Evolutionary conservation across 1,140 invertebrate species (phyloP), one percentile per base, ranked within the genome.

Genomic region (Batillaria attramentaria): DNA sequence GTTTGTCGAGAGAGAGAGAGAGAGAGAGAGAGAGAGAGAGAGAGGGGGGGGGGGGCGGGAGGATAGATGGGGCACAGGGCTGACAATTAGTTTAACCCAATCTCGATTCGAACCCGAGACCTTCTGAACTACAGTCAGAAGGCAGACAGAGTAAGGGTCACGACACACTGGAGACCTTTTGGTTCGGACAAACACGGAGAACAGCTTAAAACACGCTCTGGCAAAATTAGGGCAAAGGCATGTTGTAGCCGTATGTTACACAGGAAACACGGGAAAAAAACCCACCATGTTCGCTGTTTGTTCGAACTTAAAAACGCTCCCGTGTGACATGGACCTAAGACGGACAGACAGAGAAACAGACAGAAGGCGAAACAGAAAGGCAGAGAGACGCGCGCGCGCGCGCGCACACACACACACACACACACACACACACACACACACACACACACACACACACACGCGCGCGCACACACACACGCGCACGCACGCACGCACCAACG

Each of bases 401-500:
- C 66, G 28, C 37, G 42, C 66, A 41, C 37, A 10, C 66, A 41
- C 66, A 69, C 37, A 41, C 2, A 41, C 66, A 41, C 35, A 69
- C 37, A 35, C 62, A 28, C 16, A 41, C 35, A 3, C 66, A 41
- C 35, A 69, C 66, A 69, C 66, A 69, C 66, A 10, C 66, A 13
- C 66, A 41, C 66, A 10, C 37, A 10, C 3, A 2, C 35, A 8
- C 66, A 41, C 66, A 41, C 37, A 33, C 66, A 41, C 66, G n/a
- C 66, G 42, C 13, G 42, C 66, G 13, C 66, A 69, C 66, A 41
- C 66, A 41, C 66, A 69, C 66, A 69, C 66, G 42, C 66, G 42
- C 66, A 41, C 66, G 42, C 37, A 69, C 66, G 42, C 66, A 69
- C 37, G 42, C 66, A 69, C 66, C 39, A 35, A 39, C 13, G n/a